Evolutionary conservation across 2,797 vertebrate species (phyloP), one percentile per base, ranked within the genome.

Genomic region (Eurystomus glaucurus): DNA sequence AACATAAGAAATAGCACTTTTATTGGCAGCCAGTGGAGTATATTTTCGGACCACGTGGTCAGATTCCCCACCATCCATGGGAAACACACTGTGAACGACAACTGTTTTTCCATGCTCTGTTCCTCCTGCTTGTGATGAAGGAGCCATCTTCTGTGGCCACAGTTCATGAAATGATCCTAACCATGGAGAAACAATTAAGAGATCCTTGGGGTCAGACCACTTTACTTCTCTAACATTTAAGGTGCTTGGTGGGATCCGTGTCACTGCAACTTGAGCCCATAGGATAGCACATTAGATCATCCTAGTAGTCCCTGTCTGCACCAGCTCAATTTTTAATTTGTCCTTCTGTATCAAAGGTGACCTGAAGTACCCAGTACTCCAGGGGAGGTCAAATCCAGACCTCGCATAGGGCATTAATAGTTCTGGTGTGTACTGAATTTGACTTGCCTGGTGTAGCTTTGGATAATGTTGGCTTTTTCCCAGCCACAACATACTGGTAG

Each of bases 31-130:
- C 15, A 1, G 54, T 35, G 82, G 79, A 88, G 79, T 78, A 9
- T 94, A 94, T 97, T 98, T 94, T 94, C 90, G 95, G 93, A 68
- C 45, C 61, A 5, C 87, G 85, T 87, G 78, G 88, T 96, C 96
- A 97, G 91, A 90, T 78, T 90, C 69, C 84, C 78, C 88, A 71
- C 62, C 91, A 88, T 80, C 81, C 57, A 10, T 90, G 91, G 94
- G 93, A 90, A 95, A 85, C 77, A 82, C 45, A 75, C 88, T 88
- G 90, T 96, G 95, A 94, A 95, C 84, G 68, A 89, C 79, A 95
- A 79, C 66, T 71, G 10, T 79, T 96, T 94, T 96, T 93, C 88
- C 95, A 50, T 87, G n/a, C 57, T 94, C 80, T 88, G 16, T 83
- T 90, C 77, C 50, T 91, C 62, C 51, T 85, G 91, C 45, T 79